phyloP scores from a whole-genome alignment of 2,113 vertebrate genomes.

The Lethenteron camtschaticum region DNA sequence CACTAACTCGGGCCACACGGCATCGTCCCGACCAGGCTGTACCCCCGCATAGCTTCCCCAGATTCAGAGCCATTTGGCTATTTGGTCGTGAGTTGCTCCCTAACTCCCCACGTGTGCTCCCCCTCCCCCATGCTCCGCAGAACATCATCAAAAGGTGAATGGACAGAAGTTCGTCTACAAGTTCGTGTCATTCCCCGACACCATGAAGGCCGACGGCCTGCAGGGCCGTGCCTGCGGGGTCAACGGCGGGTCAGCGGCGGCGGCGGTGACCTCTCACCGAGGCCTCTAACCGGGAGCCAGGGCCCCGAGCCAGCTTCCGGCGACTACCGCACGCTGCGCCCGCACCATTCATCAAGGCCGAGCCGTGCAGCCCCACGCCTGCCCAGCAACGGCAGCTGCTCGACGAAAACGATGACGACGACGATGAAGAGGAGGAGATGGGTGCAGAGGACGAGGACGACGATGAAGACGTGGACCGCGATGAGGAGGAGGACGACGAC shows the following conservation, averaged over 20 bases:
- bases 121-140: not conserved
- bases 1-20: no score
- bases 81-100: not conserved
- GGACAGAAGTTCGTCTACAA: conserved; percentile 11
- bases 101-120: not conserved
- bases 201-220: not conserved
- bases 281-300: not conserved
- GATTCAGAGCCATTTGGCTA: no score
- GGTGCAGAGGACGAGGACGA: no score
- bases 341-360: not conserved
- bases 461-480: no score
- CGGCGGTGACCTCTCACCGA: not conserved
- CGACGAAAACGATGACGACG: not conserved
- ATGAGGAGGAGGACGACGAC: no score
- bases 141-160: conserved; percentile 11
- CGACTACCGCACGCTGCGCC: conserved; percentile 7
- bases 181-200: conserved; percentile 9
- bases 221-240: not conserved
- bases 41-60: no score
- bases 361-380: not conserved
- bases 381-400: not conserved
- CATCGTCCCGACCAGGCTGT: no score
- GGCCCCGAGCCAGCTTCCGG: not conserved
- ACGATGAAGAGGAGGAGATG: not conserved
- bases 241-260: not conserved